Percentiles rank a stretch among this genome's conserved stretches.
These are phyloP conservation scores for Danionella dracula DNA, from an alignment of 2,797 vertebrate genomes.

Conservation along the genomic window DNA sequence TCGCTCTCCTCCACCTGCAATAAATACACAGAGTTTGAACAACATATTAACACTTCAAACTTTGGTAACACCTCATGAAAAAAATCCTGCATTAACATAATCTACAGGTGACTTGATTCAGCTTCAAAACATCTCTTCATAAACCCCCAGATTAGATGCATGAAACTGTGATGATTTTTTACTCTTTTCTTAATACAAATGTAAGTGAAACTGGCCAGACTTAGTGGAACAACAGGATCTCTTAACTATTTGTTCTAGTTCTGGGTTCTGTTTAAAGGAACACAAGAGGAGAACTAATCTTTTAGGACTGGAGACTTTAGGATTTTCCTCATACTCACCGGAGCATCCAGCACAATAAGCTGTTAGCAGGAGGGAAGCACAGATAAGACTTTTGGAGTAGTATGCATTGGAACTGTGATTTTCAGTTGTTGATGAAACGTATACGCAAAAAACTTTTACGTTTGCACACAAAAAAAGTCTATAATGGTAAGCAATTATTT, in stretches of 20 bases:
- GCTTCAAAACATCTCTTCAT: too few species aligned
- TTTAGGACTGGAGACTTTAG: slow-evolving; percentile 29
- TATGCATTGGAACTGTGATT: not conserved
- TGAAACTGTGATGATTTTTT: too few species aligned
- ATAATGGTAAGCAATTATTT: too few species aligned
- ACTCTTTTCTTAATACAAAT: too few species aligned
- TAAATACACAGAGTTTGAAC: not conserved
- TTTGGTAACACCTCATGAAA: too few species aligned
- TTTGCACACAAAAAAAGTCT: too few species aligned
- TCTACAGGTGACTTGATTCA: too few species aligned
- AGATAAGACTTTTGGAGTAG: slow-evolving; percentile 52
- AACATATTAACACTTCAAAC: too few species aligned
- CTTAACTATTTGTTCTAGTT: not conserved
- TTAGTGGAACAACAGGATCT: not conserved
- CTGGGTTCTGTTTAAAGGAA: not conserved
- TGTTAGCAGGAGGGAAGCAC: slow-evolving; percentile 74
- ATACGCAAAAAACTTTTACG: too few species aligned
- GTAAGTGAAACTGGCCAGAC: too few species aligned
- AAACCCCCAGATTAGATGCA: too few species aligned
- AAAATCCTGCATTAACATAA: not conserved
- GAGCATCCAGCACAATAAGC: slow-evolving; percentile 92
- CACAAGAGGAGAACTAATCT: not conserved
- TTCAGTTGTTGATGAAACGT: too few species aligned
- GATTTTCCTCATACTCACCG: slow-evolving; percentile 77
- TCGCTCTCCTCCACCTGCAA: slow-evolving; percentile 86